These are phyloP conservation scores for Neoitamus cyanurus DNA, from an alignment of 2,888 invertebrate species.

Conservation along the genomic window DNA sequence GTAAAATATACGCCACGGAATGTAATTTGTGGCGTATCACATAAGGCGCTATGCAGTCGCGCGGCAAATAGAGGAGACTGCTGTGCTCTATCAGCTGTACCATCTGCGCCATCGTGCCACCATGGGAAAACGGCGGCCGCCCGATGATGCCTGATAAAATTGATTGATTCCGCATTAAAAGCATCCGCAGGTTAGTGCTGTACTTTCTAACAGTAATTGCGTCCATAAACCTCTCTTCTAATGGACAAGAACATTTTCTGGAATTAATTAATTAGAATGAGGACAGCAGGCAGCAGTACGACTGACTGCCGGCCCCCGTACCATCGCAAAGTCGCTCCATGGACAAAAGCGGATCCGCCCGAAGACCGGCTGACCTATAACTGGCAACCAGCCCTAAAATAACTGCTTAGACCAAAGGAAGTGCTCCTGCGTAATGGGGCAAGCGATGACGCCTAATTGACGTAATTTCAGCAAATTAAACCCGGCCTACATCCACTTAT, in stretches of 20 bases:
- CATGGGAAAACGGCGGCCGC: background rate
- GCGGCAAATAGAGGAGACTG: background rate
- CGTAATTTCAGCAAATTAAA: background rate
- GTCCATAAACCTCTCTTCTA: background rate
- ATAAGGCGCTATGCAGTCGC: background rate
- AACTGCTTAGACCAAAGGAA: background rate
- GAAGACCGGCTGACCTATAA: background rate
- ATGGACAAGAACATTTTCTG: background rate
- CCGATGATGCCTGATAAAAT: background rate
- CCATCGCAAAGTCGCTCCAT: background rate
- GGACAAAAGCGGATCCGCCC: background rate
- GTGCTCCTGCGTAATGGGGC: background rate
- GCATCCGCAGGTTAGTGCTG: background rate
- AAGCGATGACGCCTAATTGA: background rate
- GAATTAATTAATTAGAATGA: slow-evolving; percentile 5
- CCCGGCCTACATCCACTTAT: background rate
- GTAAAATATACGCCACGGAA: background rate
- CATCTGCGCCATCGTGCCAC: background rate
- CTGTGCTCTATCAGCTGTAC: background rate
- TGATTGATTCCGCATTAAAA: background rate
- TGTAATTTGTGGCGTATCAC: background rate
- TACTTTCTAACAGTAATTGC: background rate
- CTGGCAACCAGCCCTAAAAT: background rate
- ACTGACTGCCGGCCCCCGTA: background rate
- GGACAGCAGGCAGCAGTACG: background rate